A percentile compares a stretch with the other conserved stretches of the same genome.
Evolutionary conservation across 2,113 vertebrate species (phyloP).

Genomic region (Mesoclemmys tuberculata): DNA sequence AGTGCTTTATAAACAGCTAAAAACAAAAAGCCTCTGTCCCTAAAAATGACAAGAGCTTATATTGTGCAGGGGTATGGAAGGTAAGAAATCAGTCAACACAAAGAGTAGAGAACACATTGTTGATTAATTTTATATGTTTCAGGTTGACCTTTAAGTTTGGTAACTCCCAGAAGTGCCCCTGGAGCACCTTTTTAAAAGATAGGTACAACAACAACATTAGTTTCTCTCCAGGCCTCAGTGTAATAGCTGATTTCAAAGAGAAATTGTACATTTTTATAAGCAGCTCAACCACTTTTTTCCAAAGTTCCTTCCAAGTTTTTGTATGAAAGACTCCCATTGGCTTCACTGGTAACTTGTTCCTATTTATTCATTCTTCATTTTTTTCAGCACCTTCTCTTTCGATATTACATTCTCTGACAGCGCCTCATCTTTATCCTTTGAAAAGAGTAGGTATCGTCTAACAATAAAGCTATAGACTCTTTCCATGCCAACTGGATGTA

Average conservation of each 20-base stretch:
- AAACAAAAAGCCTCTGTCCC: neutral
- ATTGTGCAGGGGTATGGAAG: neutral
- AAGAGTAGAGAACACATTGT: neutral
- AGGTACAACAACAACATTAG: neutral
- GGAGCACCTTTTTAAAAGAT: neutral
- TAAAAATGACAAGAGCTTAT: neutral
- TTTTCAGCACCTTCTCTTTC: neutral
- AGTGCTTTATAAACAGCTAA: too few relatives aligned
- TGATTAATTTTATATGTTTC: neutral
- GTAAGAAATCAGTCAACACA: neutral
- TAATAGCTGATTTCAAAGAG: neutral
- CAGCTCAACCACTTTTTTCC: neutral
- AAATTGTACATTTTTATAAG: neutral
- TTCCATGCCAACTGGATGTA: neutral
- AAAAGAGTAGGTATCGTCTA: neutral
- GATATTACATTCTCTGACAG: neutral
- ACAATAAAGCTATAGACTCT: neutral
- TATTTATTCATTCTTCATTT: neutral
- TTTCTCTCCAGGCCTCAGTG: neutral
- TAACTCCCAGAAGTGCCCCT: neutral
- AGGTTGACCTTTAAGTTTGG: neutral
- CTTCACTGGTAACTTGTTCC: neutral
- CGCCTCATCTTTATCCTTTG: neutral
- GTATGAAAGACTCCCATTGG: neutral
- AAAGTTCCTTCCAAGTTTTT: neutral